phyloP scores from a whole-genome alignment of 2,797 vertebrate genomes.

The Chiloscyllium punctatum region DNA sequence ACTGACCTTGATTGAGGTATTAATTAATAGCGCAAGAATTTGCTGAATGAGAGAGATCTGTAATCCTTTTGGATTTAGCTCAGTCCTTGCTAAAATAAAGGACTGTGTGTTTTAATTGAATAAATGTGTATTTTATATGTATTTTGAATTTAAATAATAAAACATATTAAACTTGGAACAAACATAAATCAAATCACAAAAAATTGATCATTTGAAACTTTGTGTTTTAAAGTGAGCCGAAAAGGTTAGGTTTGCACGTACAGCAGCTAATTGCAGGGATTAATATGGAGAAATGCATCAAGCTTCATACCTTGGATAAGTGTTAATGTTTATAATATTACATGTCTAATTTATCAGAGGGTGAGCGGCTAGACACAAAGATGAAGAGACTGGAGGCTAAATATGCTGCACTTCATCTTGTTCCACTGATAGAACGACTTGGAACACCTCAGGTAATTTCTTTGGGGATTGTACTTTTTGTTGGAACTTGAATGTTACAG shows the following conservation, averaged over 20 bases:
- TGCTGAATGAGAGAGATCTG: not conserved
- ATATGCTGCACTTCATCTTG: slow-evolving; percentile 87
- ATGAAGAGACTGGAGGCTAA: slow-evolving; percentile 98
- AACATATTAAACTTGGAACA: not conserved
- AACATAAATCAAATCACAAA: not conserved
- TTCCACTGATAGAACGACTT: slow-evolving; percentile 90
- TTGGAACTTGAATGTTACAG: not conserved
- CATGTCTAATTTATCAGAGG: slow-evolving; percentile 62
- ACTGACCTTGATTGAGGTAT: not conserved
- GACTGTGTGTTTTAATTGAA: not conserved
- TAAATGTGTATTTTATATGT: not conserved
- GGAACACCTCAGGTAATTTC: slow-evolving; percentile 87
- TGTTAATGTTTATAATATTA: not conserved
- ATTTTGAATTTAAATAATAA: no score
- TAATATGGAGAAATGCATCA: not conserved
- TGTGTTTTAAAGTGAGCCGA: not conserved
- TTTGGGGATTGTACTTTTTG: not conserved
- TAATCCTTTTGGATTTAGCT: not conserved
- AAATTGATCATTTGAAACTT: not conserved
- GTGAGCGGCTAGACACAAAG: slow-evolving; percentile 93
- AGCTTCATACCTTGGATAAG: not conserved
- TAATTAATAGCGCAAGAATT: not conserved
- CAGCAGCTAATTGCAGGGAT: not conserved
- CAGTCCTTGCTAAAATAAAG: not conserved
- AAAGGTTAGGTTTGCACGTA: not conserved